These are phyloP conservation scores for Spheniscus mendiculus DNA, from an alignment of 2,113 vertebrate genomes.

Conservation along the genomic window DNA sequence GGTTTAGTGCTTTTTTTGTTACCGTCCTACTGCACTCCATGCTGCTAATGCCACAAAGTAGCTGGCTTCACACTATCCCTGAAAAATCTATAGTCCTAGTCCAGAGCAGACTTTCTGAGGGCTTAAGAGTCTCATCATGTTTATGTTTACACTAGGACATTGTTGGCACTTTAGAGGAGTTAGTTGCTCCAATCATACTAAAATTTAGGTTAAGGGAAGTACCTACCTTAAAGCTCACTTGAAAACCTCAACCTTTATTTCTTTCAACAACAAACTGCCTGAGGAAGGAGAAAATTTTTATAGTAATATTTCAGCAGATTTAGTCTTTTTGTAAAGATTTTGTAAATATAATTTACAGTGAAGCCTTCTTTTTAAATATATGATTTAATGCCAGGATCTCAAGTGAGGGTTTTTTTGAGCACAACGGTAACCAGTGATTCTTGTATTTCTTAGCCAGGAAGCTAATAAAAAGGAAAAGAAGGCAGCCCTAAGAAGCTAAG, in stretches of 20 bases:
- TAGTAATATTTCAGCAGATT: background rate
- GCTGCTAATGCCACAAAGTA: no score
- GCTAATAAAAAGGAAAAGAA: background rate
- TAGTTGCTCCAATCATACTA: background rate
- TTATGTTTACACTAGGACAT: background rate
- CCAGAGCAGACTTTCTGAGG: background rate
- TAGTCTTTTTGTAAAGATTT: background rate
- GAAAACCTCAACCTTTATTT: background rate
- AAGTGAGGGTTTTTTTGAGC: background rate
- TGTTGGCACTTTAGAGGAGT: background rate
- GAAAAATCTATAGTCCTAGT: background rate
- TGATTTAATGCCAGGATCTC: background rate
- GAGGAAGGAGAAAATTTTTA: background rate
- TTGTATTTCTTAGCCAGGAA: background rate
- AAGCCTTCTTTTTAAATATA: background rate
- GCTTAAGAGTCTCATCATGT: background rate
- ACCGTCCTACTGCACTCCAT: background rate
- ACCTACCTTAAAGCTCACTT: background rate
- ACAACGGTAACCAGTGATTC: background rate
- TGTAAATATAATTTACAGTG: background rate
- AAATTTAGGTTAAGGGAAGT: background rate
- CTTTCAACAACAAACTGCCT: background rate
- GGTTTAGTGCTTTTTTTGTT: background rate
- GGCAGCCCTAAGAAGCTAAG: background rate
- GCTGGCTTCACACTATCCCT: background rate